Percentiles rank a stretch among this genome's conserved stretches.
phyloP scores from a whole-genome alignment of 2,888 invertebrate genomes.

The Caenorhabditis japonica region DNA sequence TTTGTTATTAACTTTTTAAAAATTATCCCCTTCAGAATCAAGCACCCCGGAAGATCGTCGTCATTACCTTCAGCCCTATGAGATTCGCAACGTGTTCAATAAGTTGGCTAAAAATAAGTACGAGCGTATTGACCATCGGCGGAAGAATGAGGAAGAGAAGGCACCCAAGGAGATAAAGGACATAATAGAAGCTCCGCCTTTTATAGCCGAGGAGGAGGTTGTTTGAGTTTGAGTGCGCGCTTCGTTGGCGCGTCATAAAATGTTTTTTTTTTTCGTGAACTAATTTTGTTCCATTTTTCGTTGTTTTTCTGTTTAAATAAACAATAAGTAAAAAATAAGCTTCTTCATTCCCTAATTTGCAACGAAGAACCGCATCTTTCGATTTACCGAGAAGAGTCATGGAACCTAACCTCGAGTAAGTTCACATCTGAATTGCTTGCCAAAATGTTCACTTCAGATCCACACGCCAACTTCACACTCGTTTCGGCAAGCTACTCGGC shows the following conservation, averaged over 20 bases:
- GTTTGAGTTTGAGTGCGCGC: no score
- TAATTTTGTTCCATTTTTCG: no score
- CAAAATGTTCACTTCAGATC: neutral
- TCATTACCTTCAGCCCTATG: constrained; percentile 24
- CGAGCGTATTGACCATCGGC: neutral
- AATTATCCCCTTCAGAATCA: constrained; percentile 12
- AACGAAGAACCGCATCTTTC: neutral
- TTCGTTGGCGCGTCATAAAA: no score
- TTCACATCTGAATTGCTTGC: no score
- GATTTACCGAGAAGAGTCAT: neutral
- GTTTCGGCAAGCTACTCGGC: no score
- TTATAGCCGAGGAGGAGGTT: no score
- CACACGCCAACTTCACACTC: no score
- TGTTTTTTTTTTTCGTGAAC: no score
- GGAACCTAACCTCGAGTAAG: constrained; percentile 1
- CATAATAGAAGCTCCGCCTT: neutral
- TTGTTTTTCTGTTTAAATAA: no score
- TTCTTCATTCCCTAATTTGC: no score
- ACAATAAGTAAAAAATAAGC: no score
- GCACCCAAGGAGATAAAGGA: neutral
- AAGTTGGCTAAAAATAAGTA: constrained; percentile 8
- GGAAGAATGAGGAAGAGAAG: neutral
- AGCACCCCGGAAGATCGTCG: constrained; percentile 14
- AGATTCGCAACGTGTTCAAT: constrained; percentile 12
- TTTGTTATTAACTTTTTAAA: neutral